Evolutionary conservation across 2,888 invertebrate species (phyloP), one percentile per base, ranked within the genome.

Genomic region (Leucophenga maculata): DNA sequence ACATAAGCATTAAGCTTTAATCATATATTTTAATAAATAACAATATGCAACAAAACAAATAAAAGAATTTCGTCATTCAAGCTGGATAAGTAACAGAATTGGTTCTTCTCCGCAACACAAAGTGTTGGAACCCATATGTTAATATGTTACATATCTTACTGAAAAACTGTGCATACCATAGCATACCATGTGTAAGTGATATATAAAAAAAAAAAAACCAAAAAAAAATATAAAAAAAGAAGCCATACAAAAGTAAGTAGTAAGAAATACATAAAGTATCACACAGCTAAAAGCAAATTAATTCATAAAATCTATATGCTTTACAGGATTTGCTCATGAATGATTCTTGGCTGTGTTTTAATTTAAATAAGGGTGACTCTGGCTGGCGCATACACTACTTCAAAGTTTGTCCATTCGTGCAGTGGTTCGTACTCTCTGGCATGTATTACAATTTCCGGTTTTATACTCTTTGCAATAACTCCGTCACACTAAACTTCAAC

Each of bases 371-470:
- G 18, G 20, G 52, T 52, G 26, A 26, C 26, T 26, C 26, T 26
- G 26, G 13, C 16, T 48, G 52, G 52, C 52, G 1, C 16, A 52
- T 52, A 11, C 52, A 18, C 9, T 18, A 18, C 52, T 52, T 52
- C 6, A 18, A 39, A 20, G 16, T n/a, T 18, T 60, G 39, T n/a
- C 8, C 18, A 8, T 48, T 50, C 22, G 0, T 65, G 13, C 16
- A 26, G 26, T 26, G 26, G 20, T 64, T 64, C n/a, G 26, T 16
- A 9, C 60, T 18, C 13, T 46, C 39, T 39, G 26, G 26, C 64
- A 64, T 70, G 67, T 70, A 67, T 67, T 70, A 70, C 57, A 59
- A 65, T 52, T 48, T 69, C 69, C 72, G 70, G 73, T 68, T 50
- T 52, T 55, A 9, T 55, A 20, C 55, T 1, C 1, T 67, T 1